Conservation (phyloP, 2,888 invertebrate genomes). For the Altica lythri region DNA sequence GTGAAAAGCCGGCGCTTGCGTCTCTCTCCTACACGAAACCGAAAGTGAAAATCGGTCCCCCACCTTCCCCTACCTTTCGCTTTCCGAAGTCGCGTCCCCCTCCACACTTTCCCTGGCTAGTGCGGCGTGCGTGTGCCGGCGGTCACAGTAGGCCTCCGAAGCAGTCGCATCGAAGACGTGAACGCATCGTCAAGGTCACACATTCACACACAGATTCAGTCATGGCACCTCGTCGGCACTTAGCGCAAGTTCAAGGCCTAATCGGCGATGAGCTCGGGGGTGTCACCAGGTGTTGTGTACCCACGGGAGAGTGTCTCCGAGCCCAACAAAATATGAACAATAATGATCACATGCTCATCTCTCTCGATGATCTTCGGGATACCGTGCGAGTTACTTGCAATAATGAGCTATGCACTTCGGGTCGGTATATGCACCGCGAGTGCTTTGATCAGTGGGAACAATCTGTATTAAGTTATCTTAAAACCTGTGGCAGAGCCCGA, state of each 20-base stretch:
- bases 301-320: slow-evolving; percentile 79
- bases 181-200: slow-evolving; percentile 31
- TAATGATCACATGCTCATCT: slow-evolving; percentile 62
- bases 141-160: slow-evolving; percentile 62
- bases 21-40: slow-evolving; percentile 49
- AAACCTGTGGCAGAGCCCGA: slow-evolving; percentile 87
- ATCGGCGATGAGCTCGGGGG: slow-evolving; percentile 50
- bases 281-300: slow-evolving; percentile 78
- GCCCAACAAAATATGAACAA: slow-evolving; percentile 57
- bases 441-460: slow-evolving; percentile 96
- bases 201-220: slow-evolving; percentile 12
- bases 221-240: slow-evolving; percentile 56
- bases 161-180: slow-evolving; percentile 56
- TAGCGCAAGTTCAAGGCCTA: slow-evolving; percentile 57
- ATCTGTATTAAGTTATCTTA: slow-evolving; percentile 83
- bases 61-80: slow-evolving; percentile 72
- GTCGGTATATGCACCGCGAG: slow-evolving; percentile 93
- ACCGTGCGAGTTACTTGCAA: slow-evolving; percentile 91
- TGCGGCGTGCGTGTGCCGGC: slow-evolving; percentile 58
- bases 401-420: slow-evolving; percentile 87
- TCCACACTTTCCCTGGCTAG: slow-evolving; percentile 57
- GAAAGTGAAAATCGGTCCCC: slow-evolving; percentile 60
- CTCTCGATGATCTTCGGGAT: slow-evolving; percentile 74
- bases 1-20: slow-evolving; percentile 56
- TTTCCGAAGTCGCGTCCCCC: slow-evolving; percentile 59